phyloP scores from a whole-genome alignment of 37 sponge, comb jelly and placozoan species.

The Hormiphora californensis region DNA sequence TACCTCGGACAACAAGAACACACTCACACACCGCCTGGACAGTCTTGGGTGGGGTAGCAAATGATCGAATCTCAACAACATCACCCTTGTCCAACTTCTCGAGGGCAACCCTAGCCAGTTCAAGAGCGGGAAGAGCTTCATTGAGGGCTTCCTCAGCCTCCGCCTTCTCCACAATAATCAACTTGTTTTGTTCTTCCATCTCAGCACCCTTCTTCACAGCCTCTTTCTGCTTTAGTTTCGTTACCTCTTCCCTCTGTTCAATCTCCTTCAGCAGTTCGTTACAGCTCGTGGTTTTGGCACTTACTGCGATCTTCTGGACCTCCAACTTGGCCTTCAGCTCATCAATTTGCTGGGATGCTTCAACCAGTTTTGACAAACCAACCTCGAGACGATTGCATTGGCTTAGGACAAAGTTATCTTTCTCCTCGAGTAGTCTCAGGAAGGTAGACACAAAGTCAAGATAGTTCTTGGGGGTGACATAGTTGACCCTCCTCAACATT shows the following conservation, averaged over 20 bases:
- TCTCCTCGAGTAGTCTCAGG: conserved; percentile 70
- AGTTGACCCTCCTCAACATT: conserved; percentile 88
- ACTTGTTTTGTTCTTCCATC: conserved; percentile 94
- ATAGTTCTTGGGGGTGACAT: conserved; percentile 99
- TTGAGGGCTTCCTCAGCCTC: conserved; percentile 90
- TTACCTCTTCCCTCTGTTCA: conserved; percentile 67
- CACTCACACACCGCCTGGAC: conserved; percentile 99
- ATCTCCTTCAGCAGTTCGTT: conserved; percentile 85
- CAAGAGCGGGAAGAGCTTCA: conserved; percentile 93
- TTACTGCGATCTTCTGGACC: conserved; percentile 94
- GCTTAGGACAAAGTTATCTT: conserved; percentile 83
- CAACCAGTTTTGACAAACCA: conserved; percentile 87
- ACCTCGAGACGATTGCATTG: conserved; percentile 85
- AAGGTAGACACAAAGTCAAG: conserved; percentile 90
- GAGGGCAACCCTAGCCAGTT: conserved; percentile 90
- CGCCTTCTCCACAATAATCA: conserved; percentile 55
- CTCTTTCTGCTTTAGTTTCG: conserved; percentile 82
- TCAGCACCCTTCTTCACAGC: conserved; percentile 90
- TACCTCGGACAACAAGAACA: conserved; percentile 75
- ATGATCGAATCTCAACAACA: conserved; percentile 96
- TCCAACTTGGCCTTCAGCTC: conserved; percentile 87
- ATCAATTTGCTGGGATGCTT: conserved; percentile 82
- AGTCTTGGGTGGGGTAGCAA: conserved; percentile 89
- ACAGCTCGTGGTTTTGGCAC: conserved; percentile 80
- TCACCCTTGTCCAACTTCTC: conserved; percentile 83